phyloP scores from a whole-genome alignment of 1,140 invertebrate species.

The Leucophenga varia region DNA sequence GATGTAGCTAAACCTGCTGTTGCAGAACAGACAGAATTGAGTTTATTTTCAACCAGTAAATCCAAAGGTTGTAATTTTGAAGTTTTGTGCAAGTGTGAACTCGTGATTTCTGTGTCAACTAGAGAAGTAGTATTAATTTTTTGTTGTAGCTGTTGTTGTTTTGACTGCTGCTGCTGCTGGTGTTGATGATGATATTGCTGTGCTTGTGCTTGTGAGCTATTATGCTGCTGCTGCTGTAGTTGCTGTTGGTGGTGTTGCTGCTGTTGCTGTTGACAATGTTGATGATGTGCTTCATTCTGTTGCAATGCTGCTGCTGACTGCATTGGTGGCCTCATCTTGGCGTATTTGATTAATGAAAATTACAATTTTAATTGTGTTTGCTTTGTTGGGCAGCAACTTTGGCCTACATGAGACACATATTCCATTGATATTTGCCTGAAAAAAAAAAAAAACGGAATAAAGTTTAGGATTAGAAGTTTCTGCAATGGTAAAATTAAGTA shows the following conservation, averaged over 20 bases:
- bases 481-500: no score
- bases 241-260: constrained; percentile 19
- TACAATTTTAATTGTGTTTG: no score
- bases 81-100: constrained; percentile 23
- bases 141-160: constrained; percentile 7
- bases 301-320: constrained; percentile 31
- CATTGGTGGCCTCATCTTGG: constrained; percentile 43
- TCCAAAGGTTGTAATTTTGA: constrained; percentile 40
- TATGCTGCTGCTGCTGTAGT: constrained; percentile 23
- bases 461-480: no score
- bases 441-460: no score
- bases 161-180: constrained; percentile 7
- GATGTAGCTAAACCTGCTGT: constrained; percentile 25
- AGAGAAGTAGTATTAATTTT: no score
- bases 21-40: constrained; percentile 36
- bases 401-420: not conserved
- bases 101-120: no score
- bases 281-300: constrained; percentile 33
- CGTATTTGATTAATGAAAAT: no score
- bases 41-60: constrained; percentile 42
- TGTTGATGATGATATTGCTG: constrained; percentile 11
- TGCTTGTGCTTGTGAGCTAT: constrained; percentile 18
- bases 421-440: no score
- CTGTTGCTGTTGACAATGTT: constrained; percentile 9
- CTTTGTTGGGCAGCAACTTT: no score